A percentile compares a stretch with the other conserved stretches of the same genome.
Evolutionary conservation across 2,797 vertebrate species (phyloP).

Genomic region (Leptatherina wallacei): DNA sequence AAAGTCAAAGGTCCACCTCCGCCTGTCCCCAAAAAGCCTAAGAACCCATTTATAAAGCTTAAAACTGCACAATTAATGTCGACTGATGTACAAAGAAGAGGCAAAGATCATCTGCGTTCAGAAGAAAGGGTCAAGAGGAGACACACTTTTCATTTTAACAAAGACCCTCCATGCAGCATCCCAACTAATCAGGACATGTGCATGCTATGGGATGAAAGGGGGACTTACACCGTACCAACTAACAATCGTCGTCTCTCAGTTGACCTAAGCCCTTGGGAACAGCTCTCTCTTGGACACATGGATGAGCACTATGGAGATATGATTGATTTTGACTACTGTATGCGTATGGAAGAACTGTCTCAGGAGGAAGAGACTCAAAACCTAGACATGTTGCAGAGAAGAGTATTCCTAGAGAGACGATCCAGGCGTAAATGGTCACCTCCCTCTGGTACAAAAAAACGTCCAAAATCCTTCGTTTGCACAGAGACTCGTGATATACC

Average conservation of each 20-base stretch:
- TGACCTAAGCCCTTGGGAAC: constrained; percentile 60
- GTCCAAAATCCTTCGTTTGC: constrained; percentile 41
- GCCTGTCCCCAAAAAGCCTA: constrained; percentile 84
- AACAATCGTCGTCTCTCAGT: constrained; percentile 56
- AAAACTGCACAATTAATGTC: constrained; percentile 69
- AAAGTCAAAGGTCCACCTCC: constrained; percentile 83
- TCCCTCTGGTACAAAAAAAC: constrained; percentile 62
- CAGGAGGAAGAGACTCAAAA: constrained; percentile 61
- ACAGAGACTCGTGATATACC: constrained; percentile 44
- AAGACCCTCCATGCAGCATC: constrained; percentile 31
- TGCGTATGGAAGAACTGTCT: constrained; percentile 53
- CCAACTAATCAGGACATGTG: constrained; percentile 76
- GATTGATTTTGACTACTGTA: constrained; percentile 74
- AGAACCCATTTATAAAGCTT: constrained; percentile 79
- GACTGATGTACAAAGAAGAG: constrained; percentile 65
- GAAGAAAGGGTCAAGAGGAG: constrained; percentile 76
- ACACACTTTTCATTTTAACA: constrained; percentile 75
- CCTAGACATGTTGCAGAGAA: constrained; percentile 75
- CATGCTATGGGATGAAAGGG: constrained; percentile 68
- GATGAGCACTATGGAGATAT: constrained; percentile 63
- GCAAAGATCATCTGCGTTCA: constrained; percentile 64
- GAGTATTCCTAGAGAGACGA: constrained; percentile 62
- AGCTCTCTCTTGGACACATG: constrained; percentile 38
- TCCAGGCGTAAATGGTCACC: constrained; percentile 68
- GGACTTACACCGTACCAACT: constrained; percentile 40